Evolutionary conservation across 2,797 vertebrate genomes (phyloP).

Genomic region (Gymnothorax reevesii): DNA sequence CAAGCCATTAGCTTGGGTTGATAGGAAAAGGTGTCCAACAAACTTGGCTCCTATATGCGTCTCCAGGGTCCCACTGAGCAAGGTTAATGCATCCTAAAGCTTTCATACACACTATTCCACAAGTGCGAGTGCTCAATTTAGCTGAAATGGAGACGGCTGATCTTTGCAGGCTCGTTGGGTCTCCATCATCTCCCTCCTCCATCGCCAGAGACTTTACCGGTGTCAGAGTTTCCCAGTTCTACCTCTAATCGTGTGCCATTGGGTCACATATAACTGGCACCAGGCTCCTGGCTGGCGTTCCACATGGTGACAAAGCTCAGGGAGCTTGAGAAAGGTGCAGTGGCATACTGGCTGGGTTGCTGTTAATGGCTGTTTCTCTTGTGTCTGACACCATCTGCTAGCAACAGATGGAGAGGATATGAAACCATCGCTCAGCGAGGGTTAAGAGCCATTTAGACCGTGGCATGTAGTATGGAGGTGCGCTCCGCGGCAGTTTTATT

Average conservation of each 20-base stretch:
- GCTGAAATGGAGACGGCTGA: not conserved
- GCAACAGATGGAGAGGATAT: slow-evolving; percentile 10
- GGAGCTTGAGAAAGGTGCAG: not conserved
- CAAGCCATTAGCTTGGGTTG: not conserved
- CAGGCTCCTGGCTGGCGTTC: not conserved
- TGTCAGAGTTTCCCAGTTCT: not conserved
- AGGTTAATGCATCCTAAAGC: slow-evolving; percentile 10
- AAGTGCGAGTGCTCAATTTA: not conserved
- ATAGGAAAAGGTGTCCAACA: not conserved
- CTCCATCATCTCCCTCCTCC: not conserved
- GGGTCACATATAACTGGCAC: not conserved
- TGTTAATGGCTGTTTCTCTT: not conserved
- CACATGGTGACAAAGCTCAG: not conserved
- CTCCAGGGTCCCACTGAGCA: not conserved
- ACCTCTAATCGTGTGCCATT: not conserved
- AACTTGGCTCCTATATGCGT: not conserved
- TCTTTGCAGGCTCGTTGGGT: not conserved
- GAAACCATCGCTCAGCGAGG: not conserved
- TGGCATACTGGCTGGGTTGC: not conserved
- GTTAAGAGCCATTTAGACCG: not conserved
- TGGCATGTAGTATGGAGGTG: not conserved
- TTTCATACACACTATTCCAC: not conserved
- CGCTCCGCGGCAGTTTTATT: not conserved
- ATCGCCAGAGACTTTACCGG: not conserved
- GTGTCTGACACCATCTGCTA: not conserved